Evolutionary conservation across 2,888 invertebrate genomes (phyloP).

Genomic region (Nomada hirtipes): DNA sequence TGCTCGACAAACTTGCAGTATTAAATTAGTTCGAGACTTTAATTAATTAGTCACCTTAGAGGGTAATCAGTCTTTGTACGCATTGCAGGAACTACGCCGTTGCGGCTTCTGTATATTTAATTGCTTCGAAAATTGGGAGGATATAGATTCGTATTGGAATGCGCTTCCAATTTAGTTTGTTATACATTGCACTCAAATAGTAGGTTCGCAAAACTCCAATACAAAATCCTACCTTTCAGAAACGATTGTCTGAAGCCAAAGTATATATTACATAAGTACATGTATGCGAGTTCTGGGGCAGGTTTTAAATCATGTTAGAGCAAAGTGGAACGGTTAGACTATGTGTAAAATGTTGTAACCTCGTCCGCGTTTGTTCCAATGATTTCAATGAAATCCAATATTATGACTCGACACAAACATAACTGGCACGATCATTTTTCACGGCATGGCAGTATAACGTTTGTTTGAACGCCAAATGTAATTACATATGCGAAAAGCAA

Average conservation of each 20-base stretch:
- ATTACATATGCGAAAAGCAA: too few species aligned
- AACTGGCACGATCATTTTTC: too few species aligned
- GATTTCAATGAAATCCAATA: background rate
- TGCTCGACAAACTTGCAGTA: conserved; percentile 65
- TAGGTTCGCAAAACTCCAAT: background rate
- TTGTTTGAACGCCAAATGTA: too few species aligned
- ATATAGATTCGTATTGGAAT: too few species aligned
- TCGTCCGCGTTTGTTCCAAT: background rate
- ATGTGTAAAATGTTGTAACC: background rate
- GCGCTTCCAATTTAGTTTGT: background rate
- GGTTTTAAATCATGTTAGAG: too few species aligned
- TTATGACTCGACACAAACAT: background rate
- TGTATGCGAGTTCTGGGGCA: too few species aligned
- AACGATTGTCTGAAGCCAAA: background rate
- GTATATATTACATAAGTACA: too few species aligned
- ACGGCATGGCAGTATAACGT: too few species aligned
- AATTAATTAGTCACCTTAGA: conserved; percentile 77
- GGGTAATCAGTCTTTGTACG: conserved; percentile 71
- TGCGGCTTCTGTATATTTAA: conserved; percentile 6
- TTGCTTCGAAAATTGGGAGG: conserved; percentile 18
- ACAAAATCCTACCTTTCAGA: background rate
- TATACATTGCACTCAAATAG: background rate
- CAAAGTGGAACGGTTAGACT: too few species aligned
- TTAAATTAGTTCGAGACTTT: conserved; percentile 73
- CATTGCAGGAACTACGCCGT: background rate